phyloP scores from a whole-genome alignment of 1,140 invertebrate genomes.

The Melipona quadrifasciata region DNA sequence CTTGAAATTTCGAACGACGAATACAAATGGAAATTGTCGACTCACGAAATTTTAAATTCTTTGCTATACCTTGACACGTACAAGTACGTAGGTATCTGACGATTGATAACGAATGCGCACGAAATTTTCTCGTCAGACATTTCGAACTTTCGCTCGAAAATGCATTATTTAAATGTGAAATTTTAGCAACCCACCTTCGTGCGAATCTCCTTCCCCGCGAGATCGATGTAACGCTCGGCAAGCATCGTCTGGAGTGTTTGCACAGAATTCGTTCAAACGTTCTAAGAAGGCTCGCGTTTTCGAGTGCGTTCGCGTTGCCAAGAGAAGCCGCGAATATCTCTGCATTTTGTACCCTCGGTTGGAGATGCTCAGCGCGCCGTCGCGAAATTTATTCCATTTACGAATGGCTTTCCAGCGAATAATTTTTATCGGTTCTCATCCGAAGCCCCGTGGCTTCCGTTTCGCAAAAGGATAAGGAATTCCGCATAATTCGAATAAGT shows the following conservation, averaged over 20 bases:
- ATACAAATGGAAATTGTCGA: not conserved
- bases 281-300: conserved; percentile 10
- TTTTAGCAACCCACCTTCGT: not conserved
- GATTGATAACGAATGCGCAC: not conserved
- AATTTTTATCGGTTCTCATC: conserved; percentile 30
- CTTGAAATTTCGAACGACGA: not conserved
- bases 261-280: conserved; percentile 8
- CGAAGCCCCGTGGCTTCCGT: not conserved
- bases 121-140: not conserved
- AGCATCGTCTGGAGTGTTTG: conserved; percentile 22
- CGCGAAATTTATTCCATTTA: conserved; percentile 50
- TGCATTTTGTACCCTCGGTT: not conserved
- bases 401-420: conserved; percentile 18
- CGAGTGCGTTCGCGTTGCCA: conserved; percentile 1
- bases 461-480: not conserved
- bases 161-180: not conserved
- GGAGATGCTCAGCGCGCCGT: not conserved
- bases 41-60: not conserved
- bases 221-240: conserved; percentile 1
- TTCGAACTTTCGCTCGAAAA: not conserved
- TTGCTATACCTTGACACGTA: not conserved
- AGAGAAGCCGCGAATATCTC: not conserved
- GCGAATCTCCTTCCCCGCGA: no score
- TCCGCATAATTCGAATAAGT: conserved; percentile 29
- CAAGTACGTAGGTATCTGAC: not conserved